phyloP scores from a whole-genome alignment of 2,797 vertebrate species.

The Pygocentrus nattereri region DNA sequence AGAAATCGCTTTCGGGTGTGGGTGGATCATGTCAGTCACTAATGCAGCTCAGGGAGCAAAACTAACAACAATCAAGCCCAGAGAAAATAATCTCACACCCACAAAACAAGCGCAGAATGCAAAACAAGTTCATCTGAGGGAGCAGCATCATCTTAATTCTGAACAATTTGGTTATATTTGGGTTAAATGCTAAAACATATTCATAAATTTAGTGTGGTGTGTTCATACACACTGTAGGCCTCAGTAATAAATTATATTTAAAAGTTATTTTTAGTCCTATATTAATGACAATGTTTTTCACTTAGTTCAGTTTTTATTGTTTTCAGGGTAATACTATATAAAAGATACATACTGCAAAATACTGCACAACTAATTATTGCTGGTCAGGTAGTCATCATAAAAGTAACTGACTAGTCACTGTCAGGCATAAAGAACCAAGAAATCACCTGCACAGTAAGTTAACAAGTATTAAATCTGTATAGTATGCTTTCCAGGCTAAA shows the following conservation, averaged over 20 bases:
- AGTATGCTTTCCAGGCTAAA: background rate
- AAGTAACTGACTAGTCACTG: background rate
- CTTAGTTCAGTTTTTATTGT: too few species aligned
- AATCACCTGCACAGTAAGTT: background rate
- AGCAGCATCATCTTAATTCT: background rate
- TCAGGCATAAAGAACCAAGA: background rate
- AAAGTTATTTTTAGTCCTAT: background rate
- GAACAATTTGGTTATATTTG: background rate
- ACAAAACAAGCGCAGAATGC: background rate
- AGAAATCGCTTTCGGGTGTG: constrained; percentile 49
- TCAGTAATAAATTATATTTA: background rate
- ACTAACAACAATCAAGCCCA: constrained; percentile 12
- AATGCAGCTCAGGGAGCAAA: constrained; percentile 48
- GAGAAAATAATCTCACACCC: constrained; percentile 2
- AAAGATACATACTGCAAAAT: too few species aligned
- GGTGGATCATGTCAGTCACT: constrained; percentile 50
- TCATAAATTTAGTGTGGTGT: background rate
- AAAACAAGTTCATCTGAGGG: background rate
- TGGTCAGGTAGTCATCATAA: background rate
- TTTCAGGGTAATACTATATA: too few species aligned
- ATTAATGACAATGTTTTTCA: too few species aligned
- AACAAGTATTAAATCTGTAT: background rate
- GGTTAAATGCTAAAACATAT: constrained; percentile 17
- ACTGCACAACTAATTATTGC: background rate
- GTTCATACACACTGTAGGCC: background rate